Conservation (phyloP, 2,888 invertebrate species). For the Drosophila neoperkinsi region DNA sequence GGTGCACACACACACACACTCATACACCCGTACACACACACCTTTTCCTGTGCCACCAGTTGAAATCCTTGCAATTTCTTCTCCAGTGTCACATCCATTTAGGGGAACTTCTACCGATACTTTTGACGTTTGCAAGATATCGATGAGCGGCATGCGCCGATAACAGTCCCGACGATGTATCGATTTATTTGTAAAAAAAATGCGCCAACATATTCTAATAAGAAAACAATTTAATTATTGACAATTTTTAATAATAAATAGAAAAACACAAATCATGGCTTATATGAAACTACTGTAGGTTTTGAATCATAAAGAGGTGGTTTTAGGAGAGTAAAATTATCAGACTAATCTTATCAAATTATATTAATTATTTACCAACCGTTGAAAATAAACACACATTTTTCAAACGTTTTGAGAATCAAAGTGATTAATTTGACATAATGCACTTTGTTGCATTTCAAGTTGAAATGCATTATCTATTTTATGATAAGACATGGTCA, state of each 20-base stretch:
- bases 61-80: constrained; percentile 90
- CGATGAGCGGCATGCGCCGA: constrained; percentile 12
- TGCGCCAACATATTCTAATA: neutral
- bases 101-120: constrained; percentile 18
- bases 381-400: neutral
- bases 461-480: neutral
- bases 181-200: neutral
- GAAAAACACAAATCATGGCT: neutral
- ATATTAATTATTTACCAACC: neutral
- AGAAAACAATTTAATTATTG: neutral
- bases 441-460: neutral
- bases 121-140: constrained; percentile 7
- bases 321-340: too few species aligned
- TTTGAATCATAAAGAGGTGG: neutral
- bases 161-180: neutral
- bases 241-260: neutral
- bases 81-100: constrained; percentile 83
- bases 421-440: neutral
- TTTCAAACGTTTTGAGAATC: neutral
- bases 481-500: neutral
- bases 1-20: constrained; percentile 23
- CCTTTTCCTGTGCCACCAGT: constrained; percentile 91
- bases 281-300: neutral
- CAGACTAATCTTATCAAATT: neutral
- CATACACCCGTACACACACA: constrained; percentile 7